Conservation (phyloP, 2,113 vertebrate species). For the Coturnix japonica region DNA sequence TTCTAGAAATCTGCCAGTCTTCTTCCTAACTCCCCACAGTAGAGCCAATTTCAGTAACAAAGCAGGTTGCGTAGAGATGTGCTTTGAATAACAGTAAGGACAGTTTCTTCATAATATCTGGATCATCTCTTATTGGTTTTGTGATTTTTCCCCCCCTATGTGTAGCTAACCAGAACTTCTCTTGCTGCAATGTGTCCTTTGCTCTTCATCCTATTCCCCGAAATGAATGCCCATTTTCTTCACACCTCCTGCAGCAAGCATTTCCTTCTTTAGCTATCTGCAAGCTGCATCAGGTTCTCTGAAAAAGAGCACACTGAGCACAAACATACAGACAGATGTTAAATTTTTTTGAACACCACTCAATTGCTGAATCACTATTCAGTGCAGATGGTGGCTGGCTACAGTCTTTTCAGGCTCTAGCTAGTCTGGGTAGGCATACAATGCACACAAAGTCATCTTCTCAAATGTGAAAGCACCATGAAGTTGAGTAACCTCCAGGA, state of each 20-base stretch:
- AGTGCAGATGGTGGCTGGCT: neutral
- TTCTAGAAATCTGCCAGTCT: neutral
- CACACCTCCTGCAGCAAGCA: accelerated
- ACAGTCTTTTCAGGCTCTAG: neutral
- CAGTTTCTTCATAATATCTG: neutral
- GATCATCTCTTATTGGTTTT: accelerated
- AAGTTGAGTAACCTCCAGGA: constrained; percentile 66
- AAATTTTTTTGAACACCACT: neutral
- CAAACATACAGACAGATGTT: neutral
- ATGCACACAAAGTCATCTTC: neutral
- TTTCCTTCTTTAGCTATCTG: neutral
- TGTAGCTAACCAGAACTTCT: neutral
- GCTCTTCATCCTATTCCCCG: neutral
- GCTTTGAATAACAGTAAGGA: neutral
- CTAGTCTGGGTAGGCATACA: neutral
- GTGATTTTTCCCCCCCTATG: neutral
- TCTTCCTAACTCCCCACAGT: neutral
- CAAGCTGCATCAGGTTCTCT: neutral
- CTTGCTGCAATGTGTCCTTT: neutral
- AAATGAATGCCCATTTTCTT: neutral
- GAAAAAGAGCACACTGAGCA: neutral
- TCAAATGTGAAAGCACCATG: neutral
- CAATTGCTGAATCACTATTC: neutral
- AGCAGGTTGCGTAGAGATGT: accelerated
- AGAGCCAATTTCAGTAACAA: neutral